A percentile compares a stretch with the other conserved stretches of the same genome.
These are phyloP conservation scores for Xenus cinereus DNA, from an alignment of 2,113 vertebrate genomes.

Conservation along the genomic window DNA sequence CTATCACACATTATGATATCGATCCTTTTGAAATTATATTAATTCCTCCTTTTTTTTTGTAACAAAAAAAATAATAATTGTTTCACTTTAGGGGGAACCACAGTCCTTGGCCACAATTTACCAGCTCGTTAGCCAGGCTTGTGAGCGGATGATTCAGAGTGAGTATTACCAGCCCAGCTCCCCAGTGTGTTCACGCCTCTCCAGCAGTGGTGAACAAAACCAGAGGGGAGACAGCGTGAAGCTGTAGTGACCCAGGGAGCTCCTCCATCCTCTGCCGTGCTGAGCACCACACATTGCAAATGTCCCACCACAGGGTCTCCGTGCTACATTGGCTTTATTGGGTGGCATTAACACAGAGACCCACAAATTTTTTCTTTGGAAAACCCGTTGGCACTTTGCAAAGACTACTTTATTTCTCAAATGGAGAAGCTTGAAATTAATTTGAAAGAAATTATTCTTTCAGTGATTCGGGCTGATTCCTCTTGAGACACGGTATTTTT, in stretches of 20 bases:
- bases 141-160: constrained; percentile 90
- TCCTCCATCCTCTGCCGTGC: not conserved
- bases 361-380: not conserved
- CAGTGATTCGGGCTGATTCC: not conserved
- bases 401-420: not conserved
- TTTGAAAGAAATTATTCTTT: not conserved
- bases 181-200: accelerated
- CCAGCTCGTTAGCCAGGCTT: constrained; percentile 90
- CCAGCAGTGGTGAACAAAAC: not conserved
- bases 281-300: accelerated
- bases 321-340: accelerated
- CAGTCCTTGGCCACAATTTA: constrained; percentile 89
- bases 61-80: not conserved
- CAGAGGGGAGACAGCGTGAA: not conserved
- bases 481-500: not conserved
- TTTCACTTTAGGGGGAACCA: constrained; percentile 83
- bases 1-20: not conserved
- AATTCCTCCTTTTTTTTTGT: not conserved
- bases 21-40: not conserved
- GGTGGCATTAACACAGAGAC: not conserved
- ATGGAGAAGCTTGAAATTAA: not conserved
- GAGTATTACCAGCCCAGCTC: constrained; percentile 53
- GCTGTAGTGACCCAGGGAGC: not conserved
- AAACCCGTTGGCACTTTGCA: not conserved
- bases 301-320: not conserved